phyloP scores from a whole-genome alignment of 2,797 vertebrate genomes.

The Notoglanidium macrostoma region DNA sequence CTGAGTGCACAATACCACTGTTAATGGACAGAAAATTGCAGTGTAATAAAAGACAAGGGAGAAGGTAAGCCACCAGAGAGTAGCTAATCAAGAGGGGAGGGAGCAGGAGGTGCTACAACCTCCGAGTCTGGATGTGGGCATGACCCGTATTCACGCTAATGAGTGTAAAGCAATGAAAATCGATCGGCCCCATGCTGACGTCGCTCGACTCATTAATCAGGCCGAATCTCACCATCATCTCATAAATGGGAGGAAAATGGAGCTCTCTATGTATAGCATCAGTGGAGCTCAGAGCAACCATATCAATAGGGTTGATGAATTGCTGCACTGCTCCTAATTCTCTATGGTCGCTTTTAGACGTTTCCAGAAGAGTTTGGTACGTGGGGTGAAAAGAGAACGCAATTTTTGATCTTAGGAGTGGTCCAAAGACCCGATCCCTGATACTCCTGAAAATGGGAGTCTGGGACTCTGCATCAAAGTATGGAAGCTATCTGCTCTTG shows the following conservation, averaged over 20 bases:
- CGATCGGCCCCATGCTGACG: slow-evolving; percentile 17
- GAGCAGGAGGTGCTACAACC: slow-evolving; percentile 51
- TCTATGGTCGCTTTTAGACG: neutral
- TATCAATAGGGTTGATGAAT: neutral
- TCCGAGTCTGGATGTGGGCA: slow-evolving; percentile 52
- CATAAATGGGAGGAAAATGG: slow-evolving; percentile 8
- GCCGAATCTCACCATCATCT: slow-evolving; percentile 29
- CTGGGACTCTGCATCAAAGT: neutral
- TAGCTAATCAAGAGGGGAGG: slow-evolving; percentile 35
- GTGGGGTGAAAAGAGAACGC: neutral
- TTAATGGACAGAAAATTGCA: slow-evolving; percentile 66
- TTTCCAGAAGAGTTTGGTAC: neutral
- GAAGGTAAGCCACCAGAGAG: slow-evolving; percentile 39
- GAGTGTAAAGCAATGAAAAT: slow-evolving; percentile 38
- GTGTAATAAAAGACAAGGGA: slow-evolving; percentile 59
- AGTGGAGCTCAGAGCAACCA: neutral
- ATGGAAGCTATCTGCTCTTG: neutral
- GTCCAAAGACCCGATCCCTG: neutral
- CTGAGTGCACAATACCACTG: slow-evolving; percentile 55
- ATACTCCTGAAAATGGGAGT: neutral
- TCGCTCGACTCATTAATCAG: slow-evolving; percentile 34
- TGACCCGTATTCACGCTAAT: slow-evolving; percentile 26
- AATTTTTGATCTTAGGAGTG: neutral
- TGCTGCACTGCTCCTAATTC: neutral
- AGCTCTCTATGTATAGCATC: neutral